Evolutionary conservation across 2,113 vertebrate species (phyloP).

Genomic region (Macaca fascicularis): T2T-MFA8v1.1 NC_088377.1:125977001-125977500

Average conservation of each 20-base stretch:
- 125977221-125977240: neutral
- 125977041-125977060: neutral
- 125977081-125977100: neutral
- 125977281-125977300: neutral
- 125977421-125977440: slow-evolving; percentile 7
- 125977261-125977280: slow-evolving; percentile 4
- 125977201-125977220: neutral
- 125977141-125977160: neutral
- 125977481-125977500: neutral
- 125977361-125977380: slow-evolving; percentile 8
- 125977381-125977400: neutral
- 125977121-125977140: neutral
- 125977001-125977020: neutral
- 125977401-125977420: neutral
- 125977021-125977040: neutral
- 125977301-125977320: slow-evolving; percentile 17
- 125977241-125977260: neutral
- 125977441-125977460: neutral
- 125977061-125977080: neutral
- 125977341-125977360: slow-evolving; percentile 7
- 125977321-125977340: neutral
- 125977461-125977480: slow-evolving; percentile 21
- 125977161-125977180: neutral
- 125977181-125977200: neutral
- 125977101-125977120: neutral